phyloP scores from a whole-genome alignment of 2,113 vertebrate genomes.

The Sorex fumeus region DNA sequence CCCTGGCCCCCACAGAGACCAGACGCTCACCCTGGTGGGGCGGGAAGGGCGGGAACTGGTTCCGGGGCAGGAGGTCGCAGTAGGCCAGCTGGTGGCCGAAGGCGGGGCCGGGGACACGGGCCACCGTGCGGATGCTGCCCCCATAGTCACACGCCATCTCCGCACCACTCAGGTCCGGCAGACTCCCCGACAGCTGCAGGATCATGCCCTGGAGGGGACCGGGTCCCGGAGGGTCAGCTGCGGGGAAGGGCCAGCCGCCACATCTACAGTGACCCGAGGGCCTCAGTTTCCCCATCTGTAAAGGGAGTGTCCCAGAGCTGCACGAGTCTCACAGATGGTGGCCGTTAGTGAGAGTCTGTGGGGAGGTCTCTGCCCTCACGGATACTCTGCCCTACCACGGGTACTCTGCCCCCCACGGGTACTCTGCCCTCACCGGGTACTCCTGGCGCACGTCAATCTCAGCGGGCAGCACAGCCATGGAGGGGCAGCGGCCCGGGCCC shows the following conservation, averaged over 20 bases:
- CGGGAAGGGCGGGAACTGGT: slow-evolving; percentile 90
- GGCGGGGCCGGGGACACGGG: slow-evolving; percentile 91
- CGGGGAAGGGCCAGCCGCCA: no score
- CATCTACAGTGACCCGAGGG: neutral
- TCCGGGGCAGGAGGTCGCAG: slow-evolving; percentile 92
- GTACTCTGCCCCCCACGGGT: neutral
- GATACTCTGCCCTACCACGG: neutral
- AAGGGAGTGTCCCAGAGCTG: neutral
- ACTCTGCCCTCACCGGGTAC: slow-evolving; percentile 89
- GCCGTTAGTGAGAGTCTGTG: neutral
- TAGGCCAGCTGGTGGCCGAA: slow-evolving; percentile 93
- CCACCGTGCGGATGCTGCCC: slow-evolving; percentile 89
- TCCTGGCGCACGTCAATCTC: slow-evolving; percentile 92
- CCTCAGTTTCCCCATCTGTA: no score
- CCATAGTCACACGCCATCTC: slow-evolving; percentile 95
- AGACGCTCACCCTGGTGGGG: slow-evolving; percentile 89
- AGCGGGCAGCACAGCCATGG: slow-evolving; percentile 94
- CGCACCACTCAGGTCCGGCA: slow-evolving; percentile 94
- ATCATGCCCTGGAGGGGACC: slow-evolving; percentile 90
- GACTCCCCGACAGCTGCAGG: slow-evolving; percentile 95
- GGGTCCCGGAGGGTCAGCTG: neutral
- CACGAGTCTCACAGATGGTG: neutral
- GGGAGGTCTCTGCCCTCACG: neutral
- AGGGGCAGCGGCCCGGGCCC: slow-evolving; percentile 93
- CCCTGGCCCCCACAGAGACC: neutral